phyloP scores from a whole-genome alignment of 2,888 invertebrate species.

The Beris chalybata region DNA sequence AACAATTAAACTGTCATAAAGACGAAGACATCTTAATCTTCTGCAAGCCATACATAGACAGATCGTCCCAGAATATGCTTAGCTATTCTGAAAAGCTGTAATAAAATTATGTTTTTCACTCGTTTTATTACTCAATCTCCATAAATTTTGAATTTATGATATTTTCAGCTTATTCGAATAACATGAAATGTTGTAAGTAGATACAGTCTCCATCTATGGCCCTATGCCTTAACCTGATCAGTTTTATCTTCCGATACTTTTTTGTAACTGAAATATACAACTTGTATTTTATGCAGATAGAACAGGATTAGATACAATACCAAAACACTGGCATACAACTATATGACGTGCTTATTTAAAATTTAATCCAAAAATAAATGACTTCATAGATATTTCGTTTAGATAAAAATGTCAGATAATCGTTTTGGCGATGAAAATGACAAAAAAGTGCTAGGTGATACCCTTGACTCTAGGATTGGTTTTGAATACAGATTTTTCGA shows the following conservation, averaged over 20 bases:
- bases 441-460: too few species aligned
- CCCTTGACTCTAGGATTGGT: too few species aligned
- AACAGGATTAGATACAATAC: neutral
- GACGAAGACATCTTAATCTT: slow-evolving; percentile 13
- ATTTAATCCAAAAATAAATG: too few species aligned
- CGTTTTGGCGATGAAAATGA: too few species aligned
- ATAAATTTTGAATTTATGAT: slow-evolving; percentile 27
- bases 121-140: slow-evolving; percentile 5
- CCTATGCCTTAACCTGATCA: neutral
- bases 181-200: slow-evolving; percentile 4
- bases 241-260: neutral
- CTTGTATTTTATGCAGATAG: neutral
- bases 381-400: too few species aligned
- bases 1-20: slow-evolving; percentile 13
- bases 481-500: too few species aligned
- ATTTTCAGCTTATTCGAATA: slow-evolving; percentile 10
- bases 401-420: too few species aligned
- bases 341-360: too few species aligned
- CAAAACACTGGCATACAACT: neutral
- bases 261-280: too few species aligned
- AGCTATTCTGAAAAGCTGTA: neutral
- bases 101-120: slow-evolving; percentile 21
- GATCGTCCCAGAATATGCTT: too few species aligned
- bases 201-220: too few species aligned
- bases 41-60: too few species aligned